A percentile compares a stretch with the other conserved stretches of the same genome.
phyloP scores from a whole-genome alignment of 2,888 invertebrate species.

The Dorcus parallelipipedus region DNA sequence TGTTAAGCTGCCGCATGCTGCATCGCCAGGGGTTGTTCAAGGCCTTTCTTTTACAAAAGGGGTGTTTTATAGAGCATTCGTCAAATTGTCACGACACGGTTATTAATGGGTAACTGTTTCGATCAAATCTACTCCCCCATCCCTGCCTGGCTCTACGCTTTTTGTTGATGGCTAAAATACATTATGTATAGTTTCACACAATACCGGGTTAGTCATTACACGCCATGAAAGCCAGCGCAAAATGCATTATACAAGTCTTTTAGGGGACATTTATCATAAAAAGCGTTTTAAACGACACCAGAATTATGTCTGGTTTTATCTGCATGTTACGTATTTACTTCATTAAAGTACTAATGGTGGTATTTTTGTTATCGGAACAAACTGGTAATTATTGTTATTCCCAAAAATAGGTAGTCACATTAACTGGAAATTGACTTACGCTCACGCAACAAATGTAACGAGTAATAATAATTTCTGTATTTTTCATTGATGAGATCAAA shows the following conservation, averaged over 20 bases:
- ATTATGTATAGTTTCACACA: slow-evolving; percentile 46
- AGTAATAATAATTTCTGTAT: no score
- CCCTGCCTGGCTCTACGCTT: slow-evolving; percentile 19
- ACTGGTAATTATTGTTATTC: no score
- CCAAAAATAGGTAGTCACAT: no score
- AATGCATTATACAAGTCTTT: slow-evolving; percentile 5
- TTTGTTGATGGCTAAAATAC: slow-evolving; percentile 45
- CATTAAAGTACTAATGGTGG: no score
- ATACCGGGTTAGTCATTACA: slow-evolving; percentile 29
- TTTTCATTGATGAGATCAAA: background rate
- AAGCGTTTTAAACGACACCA: slow-evolving; percentile 1
- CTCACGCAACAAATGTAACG: no score
- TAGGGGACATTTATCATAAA: slow-evolving; percentile 3
- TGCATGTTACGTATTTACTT: no score
- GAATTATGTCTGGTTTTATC: no score
- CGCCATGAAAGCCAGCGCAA: background rate
- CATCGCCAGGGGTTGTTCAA: background rate
- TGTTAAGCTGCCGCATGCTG: background rate
- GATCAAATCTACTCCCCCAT: slow-evolving; percentile 23
- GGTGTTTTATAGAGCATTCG: slow-evolving; percentile 54
- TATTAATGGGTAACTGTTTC: slow-evolving; percentile 45
- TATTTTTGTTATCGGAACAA: no score
- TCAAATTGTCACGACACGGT: slow-evolving; percentile 46
- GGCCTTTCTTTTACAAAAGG: slow-evolving; percentile 40
- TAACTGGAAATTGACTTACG: no score